A percentile compares a stretch with the other conserved stretches of the same genome.
Conservation (phyloP, 2,888 invertebrate species). For the Acleris emargana region DNA sequence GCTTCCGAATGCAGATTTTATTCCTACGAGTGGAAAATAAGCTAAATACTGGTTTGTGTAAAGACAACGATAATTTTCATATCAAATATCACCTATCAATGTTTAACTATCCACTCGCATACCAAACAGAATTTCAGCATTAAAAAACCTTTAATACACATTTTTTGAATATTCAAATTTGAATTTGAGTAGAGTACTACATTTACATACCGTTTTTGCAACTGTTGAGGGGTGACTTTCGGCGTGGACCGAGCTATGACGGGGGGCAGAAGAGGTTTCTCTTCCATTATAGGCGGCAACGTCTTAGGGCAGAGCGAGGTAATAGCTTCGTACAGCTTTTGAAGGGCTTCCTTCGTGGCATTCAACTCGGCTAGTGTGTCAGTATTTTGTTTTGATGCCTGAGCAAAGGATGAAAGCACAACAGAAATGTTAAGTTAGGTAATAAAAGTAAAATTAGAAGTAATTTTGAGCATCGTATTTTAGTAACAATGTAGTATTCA, state of each 20-base stretch:
- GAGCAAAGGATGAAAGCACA: constrained; percentile 2
- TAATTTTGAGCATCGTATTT: too few species aligned
- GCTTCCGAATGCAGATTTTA: too few species aligned
- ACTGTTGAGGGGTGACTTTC: constrained; percentile 73
- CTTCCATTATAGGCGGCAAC: constrained; percentile 82
- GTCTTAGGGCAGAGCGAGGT: constrained; percentile 84
- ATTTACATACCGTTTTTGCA: constrained; percentile 72
- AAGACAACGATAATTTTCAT: too few species aligned
- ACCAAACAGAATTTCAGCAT: too few species aligned
- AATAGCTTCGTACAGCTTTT: constrained; percentile 85
- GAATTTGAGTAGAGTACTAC: background rate
- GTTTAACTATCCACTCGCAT: too few species aligned
- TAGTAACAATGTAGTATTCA: too few species aligned
- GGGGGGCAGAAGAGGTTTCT: constrained; percentile 66
- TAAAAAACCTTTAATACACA: too few species aligned
- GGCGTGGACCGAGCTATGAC: constrained; percentile 64
- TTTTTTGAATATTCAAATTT: too few species aligned
- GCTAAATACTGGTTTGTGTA: too few species aligned
- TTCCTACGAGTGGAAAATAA: too few species aligned
- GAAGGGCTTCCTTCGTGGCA: constrained; percentile 84
- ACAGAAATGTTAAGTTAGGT: background rate
- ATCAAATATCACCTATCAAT: too few species aligned
- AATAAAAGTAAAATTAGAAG: too few species aligned
- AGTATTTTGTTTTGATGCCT: constrained; percentile 81
- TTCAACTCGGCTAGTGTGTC: constrained; percentile 85